Conservation (phyloP, 1,140 invertebrate genomes). For the Ooceraea biroi region DNA sequence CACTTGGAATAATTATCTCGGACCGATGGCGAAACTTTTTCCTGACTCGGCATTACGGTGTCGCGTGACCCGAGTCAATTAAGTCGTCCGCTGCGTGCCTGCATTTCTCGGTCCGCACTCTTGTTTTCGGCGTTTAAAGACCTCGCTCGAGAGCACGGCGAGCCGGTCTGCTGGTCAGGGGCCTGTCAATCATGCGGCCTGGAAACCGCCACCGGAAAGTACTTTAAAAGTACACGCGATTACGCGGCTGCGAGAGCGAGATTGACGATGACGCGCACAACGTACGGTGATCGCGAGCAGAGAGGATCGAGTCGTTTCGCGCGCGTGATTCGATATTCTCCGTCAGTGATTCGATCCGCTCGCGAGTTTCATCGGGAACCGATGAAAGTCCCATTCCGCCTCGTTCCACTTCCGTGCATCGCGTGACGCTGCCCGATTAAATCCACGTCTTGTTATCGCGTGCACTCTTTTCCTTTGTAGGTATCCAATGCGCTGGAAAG, state of each 20-base stretch:
- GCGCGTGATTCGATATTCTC: neutral
- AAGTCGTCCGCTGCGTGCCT: conserved; percentile 48
- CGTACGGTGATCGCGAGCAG: neutral
- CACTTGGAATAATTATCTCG: conserved; percentile 43
- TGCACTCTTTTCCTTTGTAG: conserved; percentile 56
- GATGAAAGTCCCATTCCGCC: conserved; percentile 50
- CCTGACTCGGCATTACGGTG: conserved; percentile 38
- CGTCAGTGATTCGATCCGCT: conserved; percentile 24
- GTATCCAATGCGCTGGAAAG: conserved; percentile 31
- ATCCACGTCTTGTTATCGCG: conserved; percentile 64
- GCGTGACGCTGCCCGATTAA: conserved; percentile 67
- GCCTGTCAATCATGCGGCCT: too few relatives aligned
- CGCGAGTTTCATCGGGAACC: conserved; percentile 36
- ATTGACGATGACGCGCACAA: neutral
- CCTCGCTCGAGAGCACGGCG: neutral
- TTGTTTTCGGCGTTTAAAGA: conserved; percentile 54
- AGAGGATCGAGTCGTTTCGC: conserved; percentile 25
- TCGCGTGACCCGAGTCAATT: conserved; percentile 52
- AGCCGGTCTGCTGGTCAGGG: too few relatives aligned
- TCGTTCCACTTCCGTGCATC: conserved; percentile 44
- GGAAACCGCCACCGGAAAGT: conserved; percentile 43
- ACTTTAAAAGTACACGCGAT: conserved; percentile 20
- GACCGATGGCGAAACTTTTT: conserved; percentile 16
- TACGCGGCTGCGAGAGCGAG: conserved; percentile 1
- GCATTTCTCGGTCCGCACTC: conserved; percentile 15